phyloP scores from a whole-genome alignment of 1,140 invertebrate species.

The Gryllus bimaculatus region DNA sequence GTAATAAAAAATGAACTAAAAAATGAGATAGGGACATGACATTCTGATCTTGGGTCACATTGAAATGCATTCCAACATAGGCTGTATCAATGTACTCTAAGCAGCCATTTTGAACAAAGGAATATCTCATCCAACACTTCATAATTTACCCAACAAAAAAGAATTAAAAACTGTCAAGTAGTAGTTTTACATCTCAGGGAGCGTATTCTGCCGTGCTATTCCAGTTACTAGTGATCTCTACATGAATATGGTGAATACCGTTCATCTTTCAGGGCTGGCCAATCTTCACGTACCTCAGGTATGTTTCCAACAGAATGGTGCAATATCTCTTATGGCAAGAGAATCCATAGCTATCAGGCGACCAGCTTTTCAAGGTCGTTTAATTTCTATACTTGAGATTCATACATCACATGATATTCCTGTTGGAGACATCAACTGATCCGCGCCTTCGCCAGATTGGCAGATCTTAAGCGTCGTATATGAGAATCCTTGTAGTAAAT shows the following conservation, averaged over 20 bases:
- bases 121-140: no score
- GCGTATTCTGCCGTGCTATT: background rate
- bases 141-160: no score
- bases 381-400: background rate
- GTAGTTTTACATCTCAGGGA: no score
- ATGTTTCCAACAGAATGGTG: background rate
- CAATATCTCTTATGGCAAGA: no score
- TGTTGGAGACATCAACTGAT: constrained; percentile 22
- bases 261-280: background rate
- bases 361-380: background rate
- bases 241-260: background rate
- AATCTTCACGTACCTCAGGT: background rate
- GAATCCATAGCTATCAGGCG: background rate
- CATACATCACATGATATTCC: no score
- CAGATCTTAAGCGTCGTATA: background rate
- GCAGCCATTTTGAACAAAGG: no score
- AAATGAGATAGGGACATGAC: no score
- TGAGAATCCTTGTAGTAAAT: background rate
- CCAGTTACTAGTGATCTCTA: background rate
- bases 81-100: no score
- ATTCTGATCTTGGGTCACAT: no score
- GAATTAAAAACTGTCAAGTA: no score
- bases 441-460: constrained; percentile 25
- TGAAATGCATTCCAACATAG: no score
- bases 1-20: no score